A percentile compares a stretch with the other conserved stretches of the same genome.
These are phyloP conservation scores for Charadrius vociferus DNA, from an alignment of 2,113 vertebrate species.

Conservation along the genomic window DNA sequence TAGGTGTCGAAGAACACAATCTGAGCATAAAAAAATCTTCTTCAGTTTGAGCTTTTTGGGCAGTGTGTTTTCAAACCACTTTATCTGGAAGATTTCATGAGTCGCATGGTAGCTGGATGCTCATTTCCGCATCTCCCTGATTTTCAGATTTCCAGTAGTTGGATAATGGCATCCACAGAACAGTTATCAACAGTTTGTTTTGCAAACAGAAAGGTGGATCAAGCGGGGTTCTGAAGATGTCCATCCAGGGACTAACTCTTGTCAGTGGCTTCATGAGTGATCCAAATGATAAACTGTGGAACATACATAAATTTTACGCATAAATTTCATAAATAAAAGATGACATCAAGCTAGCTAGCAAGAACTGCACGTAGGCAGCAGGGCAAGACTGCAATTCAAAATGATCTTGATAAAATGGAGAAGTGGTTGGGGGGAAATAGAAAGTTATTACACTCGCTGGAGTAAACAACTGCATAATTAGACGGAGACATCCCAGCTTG, in stretches of 20 bases:
- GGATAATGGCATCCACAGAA: neutral
- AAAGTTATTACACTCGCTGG: neutral
- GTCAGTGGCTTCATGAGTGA: neutral
- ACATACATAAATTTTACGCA: neutral
- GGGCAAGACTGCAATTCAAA: neutral
- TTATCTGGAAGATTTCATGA: neutral
- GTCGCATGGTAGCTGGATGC: neutral
- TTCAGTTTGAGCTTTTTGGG: neutral
- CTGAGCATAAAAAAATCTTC: neutral
- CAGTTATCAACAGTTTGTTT: neutral
- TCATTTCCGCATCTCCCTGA: neutral
- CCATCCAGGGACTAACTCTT: neutral
- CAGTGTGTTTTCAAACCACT: neutral
- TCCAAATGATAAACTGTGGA: neutral
- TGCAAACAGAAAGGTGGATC: neutral
- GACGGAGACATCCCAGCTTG: neutral
- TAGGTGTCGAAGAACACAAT: neutral
- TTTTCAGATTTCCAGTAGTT: neutral
- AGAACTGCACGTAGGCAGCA: neutral
- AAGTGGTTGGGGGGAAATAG: fast-evolving
- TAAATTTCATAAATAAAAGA: neutral
- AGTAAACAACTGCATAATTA: neutral
- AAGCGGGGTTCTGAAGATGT: neutral
- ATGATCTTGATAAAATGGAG: neutral
- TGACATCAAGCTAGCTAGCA: neutral